phyloP scores from a whole-genome alignment of 2,797 vertebrate genomes.

The Pangasius sanitwongsei region DNA sequence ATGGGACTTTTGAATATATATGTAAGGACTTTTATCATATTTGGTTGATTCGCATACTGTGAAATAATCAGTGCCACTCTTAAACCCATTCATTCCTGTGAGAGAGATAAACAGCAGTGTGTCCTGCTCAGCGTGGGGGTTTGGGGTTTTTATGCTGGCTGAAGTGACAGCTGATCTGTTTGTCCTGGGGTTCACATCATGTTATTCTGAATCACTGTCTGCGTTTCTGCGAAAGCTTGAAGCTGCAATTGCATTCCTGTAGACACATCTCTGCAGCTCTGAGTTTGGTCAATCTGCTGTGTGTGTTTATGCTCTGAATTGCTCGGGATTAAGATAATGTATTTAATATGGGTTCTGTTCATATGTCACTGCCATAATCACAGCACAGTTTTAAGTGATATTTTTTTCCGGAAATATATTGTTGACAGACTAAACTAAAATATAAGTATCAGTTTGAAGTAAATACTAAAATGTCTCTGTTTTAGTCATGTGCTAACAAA shows the following conservation, averaged over 20 bases:
- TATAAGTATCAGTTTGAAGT: not conserved
- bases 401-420: not conserved
- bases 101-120: constrained; percentile 15
- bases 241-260: constrained; percentile 42
- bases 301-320: not conserved
- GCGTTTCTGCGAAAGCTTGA: constrained; percentile 23
- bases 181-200: constrained; percentile 45
- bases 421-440: not conserved
- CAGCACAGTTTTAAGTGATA: not conserved
- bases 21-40: not conserved
- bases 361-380: not conserved
- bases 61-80: not conserved
- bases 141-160: constrained; percentile 25
- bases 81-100: not conserved
- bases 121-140: constrained; percentile 41
- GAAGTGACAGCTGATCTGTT: constrained; percentile 41
- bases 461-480: not conserved
- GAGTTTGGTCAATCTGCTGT: not conserved
- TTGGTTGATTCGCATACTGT: not conserved
- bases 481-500: not conserved
- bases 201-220: constrained; percentile 46
- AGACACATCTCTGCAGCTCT: constrained; percentile 32
- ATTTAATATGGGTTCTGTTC: not conserved
- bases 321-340: not conserved
- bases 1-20: not conserved